Percentiles rank a stretch among this genome's conserved stretches.
These are phyloP conservation scores for Limulus polyphemus DNA, from an alignment of 2,888 invertebrate species.

Conservation along the genomic window DNA sequence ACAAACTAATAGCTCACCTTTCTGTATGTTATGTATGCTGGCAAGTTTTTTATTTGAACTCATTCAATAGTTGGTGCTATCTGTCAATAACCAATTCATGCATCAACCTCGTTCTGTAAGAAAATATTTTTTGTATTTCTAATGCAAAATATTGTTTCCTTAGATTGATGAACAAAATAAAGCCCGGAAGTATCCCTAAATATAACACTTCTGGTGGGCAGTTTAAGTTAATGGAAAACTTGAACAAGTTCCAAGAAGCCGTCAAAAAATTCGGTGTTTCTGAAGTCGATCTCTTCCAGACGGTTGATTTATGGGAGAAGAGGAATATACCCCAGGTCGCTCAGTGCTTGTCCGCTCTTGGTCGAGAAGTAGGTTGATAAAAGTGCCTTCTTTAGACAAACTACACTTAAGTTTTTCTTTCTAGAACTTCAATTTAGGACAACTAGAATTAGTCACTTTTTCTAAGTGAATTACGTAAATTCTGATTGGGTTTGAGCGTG, in stretches of 20 bases:
- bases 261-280: constrained; percentile 92
- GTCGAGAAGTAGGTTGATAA: constrained; percentile 56
- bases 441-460: too few relatives aligned
- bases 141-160: not conserved
- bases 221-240: constrained; percentile 98
- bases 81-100: too few relatives aligned
- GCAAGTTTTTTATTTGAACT: too few relatives aligned
- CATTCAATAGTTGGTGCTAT: too few relatives aligned
- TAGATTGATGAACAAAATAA: constrained; percentile 76
- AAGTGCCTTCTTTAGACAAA: too few relatives aligned
- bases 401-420: too few relatives aligned
- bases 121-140: too few relatives aligned
- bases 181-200: constrained; percentile 87
- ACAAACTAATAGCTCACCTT: not conserved
- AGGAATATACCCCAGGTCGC: constrained; percentile 96
- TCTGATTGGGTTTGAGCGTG: too few relatives aligned
- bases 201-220: constrained; percentile 92
- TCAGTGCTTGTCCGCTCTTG: constrained; percentile 79
- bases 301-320: constrained; percentile 93
- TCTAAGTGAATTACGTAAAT: too few relatives aligned
- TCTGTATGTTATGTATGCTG: not conserved
- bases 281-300: constrained; percentile 97
- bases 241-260: constrained; percentile 93
- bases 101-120: too few relatives aligned
- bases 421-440: too few relatives aligned